Evolutionary conservation across 2,113 vertebrate genomes (phyloP).

Genomic region (Nanorana parkeri): DNA sequence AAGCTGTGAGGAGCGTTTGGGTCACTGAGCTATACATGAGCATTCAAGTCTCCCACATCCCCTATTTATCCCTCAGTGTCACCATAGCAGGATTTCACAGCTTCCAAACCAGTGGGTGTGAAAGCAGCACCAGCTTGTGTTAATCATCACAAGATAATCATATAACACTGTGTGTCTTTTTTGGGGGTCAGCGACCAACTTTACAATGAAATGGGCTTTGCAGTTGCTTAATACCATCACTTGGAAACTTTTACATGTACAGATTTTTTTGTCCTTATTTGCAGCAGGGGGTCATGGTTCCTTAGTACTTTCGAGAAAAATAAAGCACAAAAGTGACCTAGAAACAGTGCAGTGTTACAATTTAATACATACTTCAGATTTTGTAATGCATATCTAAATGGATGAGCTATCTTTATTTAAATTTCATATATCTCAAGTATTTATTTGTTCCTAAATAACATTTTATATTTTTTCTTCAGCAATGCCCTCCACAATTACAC

Average conservation of each 20-base stretch:
- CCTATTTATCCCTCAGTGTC: conserved; percentile 27
- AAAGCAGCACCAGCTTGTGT: conserved; percentile 36
- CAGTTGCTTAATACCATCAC: not conserved
- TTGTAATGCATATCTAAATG: not conserved
- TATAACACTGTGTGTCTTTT: conserved; percentile 15
- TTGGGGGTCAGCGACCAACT: conserved; percentile 20
- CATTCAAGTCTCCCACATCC: conserved; percentile 37
- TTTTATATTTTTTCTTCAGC: no score
- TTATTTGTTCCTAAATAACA: no score
- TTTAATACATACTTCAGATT: conserved; percentile 2
- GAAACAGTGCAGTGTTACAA: conserved; percentile 4
- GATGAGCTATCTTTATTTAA: no score
- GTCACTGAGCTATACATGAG: conserved; percentile 71
- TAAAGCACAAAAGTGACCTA: conserved; percentile 20
- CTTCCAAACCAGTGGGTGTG: conserved; percentile 21
- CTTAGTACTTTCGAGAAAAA: not conserved
- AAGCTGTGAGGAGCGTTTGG: conserved; percentile 80
- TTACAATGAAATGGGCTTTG: not conserved
- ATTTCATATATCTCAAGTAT: no score
- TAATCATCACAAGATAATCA: conserved; percentile 23
- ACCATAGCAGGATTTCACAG: conserved; percentile 26
- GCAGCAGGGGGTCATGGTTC: not conserved
- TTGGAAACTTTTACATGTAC: not conserved
- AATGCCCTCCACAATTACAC: no score
- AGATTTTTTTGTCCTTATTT: not conserved